These are phyloP conservation scores for Trichomalopsis sarcophagae DNA, from an alignment of 1,140 invertebrate genomes.

Conservation along the genomic window DNA sequence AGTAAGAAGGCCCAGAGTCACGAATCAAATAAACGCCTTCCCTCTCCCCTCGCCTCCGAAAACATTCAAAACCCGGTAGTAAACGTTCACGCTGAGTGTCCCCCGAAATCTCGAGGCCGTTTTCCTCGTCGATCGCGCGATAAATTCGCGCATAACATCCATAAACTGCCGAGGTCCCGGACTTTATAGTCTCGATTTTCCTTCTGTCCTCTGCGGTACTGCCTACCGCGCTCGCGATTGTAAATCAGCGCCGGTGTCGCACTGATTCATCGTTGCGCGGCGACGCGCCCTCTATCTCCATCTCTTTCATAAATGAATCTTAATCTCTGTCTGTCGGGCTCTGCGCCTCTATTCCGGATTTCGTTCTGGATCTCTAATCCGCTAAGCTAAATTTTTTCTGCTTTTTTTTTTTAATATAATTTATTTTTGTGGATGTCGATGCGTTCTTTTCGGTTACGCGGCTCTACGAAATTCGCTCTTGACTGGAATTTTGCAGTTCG, in stretches of 20 bases:
- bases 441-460: too few species aligned
- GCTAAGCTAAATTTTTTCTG: neutral
- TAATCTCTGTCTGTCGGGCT: constrained; percentile 20
- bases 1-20: neutral
- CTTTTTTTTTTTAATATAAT: neutral
- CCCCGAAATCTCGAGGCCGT: constrained; percentile 2
- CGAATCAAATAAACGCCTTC: neutral
- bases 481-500: too few species aligned
- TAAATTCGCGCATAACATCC: constrained; percentile 37
- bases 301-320: constrained; percentile 42
- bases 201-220: constrained; percentile 24
- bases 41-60: neutral
- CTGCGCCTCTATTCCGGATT: neutral
- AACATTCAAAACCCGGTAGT: neutral
- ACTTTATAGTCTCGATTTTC: constrained; percentile 41
- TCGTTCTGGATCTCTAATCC: neutral
- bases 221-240: constrained; percentile 1
- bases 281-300: neutral
- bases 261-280: constrained; percentile 38
- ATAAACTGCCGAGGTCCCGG: neutral
- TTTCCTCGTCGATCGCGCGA: constrained; percentile 28
- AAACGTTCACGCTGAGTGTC: constrained; percentile 10
- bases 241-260: constrained; percentile 34
- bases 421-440: too few species aligned
- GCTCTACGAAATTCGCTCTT: too few species aligned